phyloP scores from a whole-genome alignment of 2,797 vertebrate genomes.

The Coregonus suidteri region DNA sequence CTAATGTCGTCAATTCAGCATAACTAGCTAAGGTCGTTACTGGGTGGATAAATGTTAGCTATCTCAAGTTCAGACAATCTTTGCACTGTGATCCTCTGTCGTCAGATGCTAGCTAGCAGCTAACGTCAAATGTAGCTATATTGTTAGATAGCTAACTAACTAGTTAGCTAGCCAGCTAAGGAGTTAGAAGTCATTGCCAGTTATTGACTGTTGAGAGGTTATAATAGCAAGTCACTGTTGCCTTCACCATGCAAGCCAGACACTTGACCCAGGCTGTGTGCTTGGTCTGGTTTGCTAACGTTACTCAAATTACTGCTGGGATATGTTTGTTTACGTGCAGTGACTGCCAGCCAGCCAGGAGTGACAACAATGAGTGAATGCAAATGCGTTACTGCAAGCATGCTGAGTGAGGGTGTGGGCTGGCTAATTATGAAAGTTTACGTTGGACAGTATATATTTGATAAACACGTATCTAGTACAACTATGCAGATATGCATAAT shows the following conservation, averaged over 20 bases:
- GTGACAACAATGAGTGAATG: background rate
- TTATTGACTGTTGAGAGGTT: background rate
- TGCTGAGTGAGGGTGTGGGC: too few relatives aligned
- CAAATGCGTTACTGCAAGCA: too few relatives aligned
- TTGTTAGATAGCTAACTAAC: background rate
- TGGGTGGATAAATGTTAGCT: background rate
- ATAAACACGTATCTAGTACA: too few relatives aligned
- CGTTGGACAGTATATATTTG: too few relatives aligned
- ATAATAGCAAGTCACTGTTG: background rate
- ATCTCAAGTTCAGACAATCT: background rate
- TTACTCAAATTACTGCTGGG: conserved; percentile 41
- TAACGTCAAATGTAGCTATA: background rate
- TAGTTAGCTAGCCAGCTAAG: conserved; percentile 2
- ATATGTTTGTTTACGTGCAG: conserved; percentile 71
- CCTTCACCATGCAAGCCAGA: background rate
- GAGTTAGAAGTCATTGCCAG: background rate
- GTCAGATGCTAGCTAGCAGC: background rate
- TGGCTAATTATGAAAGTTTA: too few relatives aligned
- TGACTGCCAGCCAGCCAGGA: conserved; percentile 10
- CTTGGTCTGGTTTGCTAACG: conserved; percentile 22
- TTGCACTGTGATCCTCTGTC: background rate
- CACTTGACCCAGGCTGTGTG: background rate
- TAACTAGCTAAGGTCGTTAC: too few relatives aligned
- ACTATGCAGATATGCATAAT: too few relatives aligned
- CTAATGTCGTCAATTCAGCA: too few relatives aligned